Percentiles rank a stretch among this genome's conserved stretches.
Evolutionary conservation across 2,113 vertebrate species (phyloP).

Genomic region (Chaetops frenatus): DNA sequence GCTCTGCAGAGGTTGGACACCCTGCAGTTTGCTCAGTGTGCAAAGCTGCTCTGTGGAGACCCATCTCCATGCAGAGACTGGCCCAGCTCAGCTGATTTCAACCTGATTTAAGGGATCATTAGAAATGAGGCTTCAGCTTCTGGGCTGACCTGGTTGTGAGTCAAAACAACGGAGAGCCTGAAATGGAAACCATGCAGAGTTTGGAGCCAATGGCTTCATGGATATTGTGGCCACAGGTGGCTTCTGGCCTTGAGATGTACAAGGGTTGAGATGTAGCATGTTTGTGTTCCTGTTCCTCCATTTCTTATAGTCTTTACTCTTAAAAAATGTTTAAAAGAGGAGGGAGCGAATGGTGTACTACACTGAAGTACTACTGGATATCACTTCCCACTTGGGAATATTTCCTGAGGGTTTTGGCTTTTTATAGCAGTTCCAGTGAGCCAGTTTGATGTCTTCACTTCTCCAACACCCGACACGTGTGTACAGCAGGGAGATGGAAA

Average conservation of each 20-base stretch:
- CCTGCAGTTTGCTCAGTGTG: not conserved
- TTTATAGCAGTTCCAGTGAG: not conserved
- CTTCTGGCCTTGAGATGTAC: not conserved
- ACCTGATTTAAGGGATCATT: not conserved
- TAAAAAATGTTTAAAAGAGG: not conserved
- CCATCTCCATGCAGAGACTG: not conserved
- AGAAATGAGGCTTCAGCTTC: not conserved
- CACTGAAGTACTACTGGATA: not conserved
- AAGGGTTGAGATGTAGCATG: no score
- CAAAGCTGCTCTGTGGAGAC: not conserved
- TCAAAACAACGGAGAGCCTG: not conserved
- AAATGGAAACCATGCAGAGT: not conserved
- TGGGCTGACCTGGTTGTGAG: not conserved
- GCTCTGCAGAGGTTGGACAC: not conserved
- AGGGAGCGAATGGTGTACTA: fast-evolving
- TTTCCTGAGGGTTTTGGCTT: not conserved
- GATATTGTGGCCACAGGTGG: fast-evolving
- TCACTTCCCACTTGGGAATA: not conserved
- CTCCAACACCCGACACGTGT: fast-evolving
- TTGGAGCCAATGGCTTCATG: not conserved
- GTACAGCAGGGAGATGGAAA: not conserved
- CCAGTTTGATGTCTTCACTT: not conserved
- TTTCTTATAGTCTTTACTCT: not conserved
- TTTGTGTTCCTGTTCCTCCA: not conserved
- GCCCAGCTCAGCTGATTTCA: not conserved